These are phyloP conservation scores for Galagoides demidoff DNA, from an alignment of 2,797 vertebrate species.

Conservation along the genomic window DNA sequence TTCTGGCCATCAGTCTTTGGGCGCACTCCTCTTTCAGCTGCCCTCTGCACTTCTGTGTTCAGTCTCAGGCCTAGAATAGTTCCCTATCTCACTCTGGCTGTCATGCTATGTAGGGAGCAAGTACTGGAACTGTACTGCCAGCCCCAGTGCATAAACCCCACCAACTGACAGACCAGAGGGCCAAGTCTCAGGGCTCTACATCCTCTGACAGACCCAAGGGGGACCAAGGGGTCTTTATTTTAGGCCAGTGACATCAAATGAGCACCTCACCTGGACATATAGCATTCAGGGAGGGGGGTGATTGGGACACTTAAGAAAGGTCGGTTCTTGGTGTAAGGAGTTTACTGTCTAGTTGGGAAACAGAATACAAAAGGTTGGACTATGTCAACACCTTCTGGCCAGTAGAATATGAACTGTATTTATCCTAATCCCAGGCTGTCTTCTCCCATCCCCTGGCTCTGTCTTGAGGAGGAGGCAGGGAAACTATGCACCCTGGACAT, in stretches of 20 bases:
- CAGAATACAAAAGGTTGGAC: background rate
- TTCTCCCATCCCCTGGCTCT: background rate
- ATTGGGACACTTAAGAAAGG: background rate
- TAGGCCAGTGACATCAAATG: constrained; percentile 36
- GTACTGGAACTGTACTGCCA: background rate
- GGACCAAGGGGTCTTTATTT: constrained; percentile 52
- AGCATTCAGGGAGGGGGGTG: background rate
- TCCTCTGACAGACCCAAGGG: background rate
- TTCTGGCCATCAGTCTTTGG: constrained; percentile 30
- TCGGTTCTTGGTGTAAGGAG: background rate
- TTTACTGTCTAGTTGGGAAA: background rate
- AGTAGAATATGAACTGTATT: background rate
- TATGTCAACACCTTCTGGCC: background rate
- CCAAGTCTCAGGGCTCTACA: background rate
- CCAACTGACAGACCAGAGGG: background rate
- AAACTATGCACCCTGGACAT: background rate
- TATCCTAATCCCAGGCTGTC: background rate
- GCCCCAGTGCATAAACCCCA: background rate
- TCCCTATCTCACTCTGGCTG: background rate
- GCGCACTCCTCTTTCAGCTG: background rate
- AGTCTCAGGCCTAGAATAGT: background rate
- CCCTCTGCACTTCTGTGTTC: background rate
- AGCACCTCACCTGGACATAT: background rate
- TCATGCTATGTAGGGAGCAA: background rate
- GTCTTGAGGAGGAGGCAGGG: background rate